A percentile compares a stretch with the other conserved stretches of the same genome.
Conservation (phyloP, 2,888 invertebrate genomes). For the Himalopsyche japonica region DNA sequence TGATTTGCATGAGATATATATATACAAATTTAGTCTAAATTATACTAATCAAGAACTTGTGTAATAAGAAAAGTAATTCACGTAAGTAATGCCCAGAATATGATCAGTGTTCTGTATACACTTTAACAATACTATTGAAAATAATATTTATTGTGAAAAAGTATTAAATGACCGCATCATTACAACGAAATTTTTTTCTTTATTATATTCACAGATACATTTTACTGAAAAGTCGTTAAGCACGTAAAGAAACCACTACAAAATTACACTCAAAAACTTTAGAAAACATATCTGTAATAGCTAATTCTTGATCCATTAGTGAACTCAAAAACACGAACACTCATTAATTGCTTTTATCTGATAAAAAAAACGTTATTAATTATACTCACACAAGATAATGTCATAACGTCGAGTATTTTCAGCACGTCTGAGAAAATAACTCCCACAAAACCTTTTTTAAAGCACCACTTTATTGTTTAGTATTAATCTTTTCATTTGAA, state of each 20-base stretch:
- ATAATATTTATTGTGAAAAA: too few species aligned
- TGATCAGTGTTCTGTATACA: too few species aligned
- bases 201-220: too few species aligned
- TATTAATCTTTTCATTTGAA: background rate
- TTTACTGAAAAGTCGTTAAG: background rate
- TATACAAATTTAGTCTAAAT: too few species aligned
- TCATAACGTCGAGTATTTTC: constrained; percentile 11
- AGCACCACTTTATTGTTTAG: background rate
- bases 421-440: background rate
- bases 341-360: background rate
- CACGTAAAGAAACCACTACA: background rate
- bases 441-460: background rate
- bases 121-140: too few species aligned
- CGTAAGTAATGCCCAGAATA: too few species aligned
- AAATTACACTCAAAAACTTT: background rate
- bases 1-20: too few species aligned
- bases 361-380: background rate
- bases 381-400: constrained; percentile 23
- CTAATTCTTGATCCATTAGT: background rate
- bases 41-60: too few species aligned
- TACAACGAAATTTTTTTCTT: too few species aligned
- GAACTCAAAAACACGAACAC: background rate
- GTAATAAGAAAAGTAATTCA: too few species aligned
- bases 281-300: background rate
- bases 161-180: too few species aligned